These are phyloP conservation scores for Suricata suricatta DNA, from an alignment of 2,113 vertebrate genomes.

Conservation along the genomic window DNA sequence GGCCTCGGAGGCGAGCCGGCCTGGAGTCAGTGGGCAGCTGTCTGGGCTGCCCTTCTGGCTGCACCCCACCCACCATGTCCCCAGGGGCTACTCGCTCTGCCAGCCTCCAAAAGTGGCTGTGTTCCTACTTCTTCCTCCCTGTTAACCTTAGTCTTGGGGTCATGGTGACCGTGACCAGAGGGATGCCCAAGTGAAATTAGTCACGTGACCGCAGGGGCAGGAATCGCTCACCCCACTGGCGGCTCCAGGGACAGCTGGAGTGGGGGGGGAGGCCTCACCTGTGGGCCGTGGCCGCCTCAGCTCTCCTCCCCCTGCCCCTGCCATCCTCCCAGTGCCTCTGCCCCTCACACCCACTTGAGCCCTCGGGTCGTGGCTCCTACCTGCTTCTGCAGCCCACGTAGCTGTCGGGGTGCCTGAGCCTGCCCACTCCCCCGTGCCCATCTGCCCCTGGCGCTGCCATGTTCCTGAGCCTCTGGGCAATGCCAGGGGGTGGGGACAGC, in stretches of 20 bases:
- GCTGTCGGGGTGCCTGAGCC: background rate
- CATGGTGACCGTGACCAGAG: background rate
- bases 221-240: background rate
- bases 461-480: background rate
- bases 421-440: background rate
- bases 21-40: background rate
- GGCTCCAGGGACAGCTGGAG: background rate
- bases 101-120: background rate
- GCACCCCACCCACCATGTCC: background rate
- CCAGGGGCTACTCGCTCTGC: fast-evolving
- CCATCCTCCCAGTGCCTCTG: background rate
- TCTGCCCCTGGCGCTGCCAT: background rate
- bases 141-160: background rate
- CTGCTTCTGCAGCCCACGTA: background rate
- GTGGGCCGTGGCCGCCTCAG: background rate
- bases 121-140: background rate
- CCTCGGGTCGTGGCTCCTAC: background rate
- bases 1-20: background rate
- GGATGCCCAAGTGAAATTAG: background rate
- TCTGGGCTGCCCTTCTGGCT: background rate
- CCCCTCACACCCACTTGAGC: background rate
- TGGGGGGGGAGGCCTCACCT: background rate
- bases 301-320: too few relatives aligned
- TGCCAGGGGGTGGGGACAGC: background rate
- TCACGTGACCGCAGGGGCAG: background rate